Conservation (phyloP, 2,888 invertebrate genomes). For the Pasiphila rectangulata region DNA sequence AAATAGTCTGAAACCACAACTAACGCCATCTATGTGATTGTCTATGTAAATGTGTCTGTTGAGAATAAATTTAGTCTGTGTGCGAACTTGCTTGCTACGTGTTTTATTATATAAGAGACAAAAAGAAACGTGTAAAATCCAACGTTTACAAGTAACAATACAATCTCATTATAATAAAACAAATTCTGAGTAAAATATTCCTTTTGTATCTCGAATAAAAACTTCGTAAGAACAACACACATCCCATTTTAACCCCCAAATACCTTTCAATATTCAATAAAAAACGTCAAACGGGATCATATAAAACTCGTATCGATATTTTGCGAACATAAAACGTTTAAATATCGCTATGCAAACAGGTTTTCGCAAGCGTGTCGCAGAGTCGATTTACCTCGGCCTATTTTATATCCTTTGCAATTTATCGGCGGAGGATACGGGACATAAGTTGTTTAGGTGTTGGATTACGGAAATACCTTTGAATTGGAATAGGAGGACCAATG, state of each 20-base stretch:
- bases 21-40: too few relatives aligned
- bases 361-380: conserved; percentile 41
- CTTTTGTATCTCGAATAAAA: conserved; percentile 54
- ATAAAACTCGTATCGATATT: conserved; percentile 55
- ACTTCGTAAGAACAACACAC: conserved; percentile 61
- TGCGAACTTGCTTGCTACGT: too few relatives aligned
- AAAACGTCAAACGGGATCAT: conserved; percentile 64
- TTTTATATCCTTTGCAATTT: conserved; percentile 46
- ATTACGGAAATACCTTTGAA: conserved; percentile 7
- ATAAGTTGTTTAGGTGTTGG: conserved; percentile 17
- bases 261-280: conserved; percentile 75
- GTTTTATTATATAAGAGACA: too few relatives aligned
- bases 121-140: too few relatives aligned
- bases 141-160: too few relatives aligned
- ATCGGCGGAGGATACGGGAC: conserved; percentile 27
- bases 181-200: conserved; percentile 6
- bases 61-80: too few relatives aligned
- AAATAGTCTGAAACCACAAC: too few relatives aligned
- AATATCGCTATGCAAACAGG: conserved; percentile 59
- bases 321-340: conserved; percentile 47
- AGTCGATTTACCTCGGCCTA: conserved; percentile 44
- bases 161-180: too few relatives aligned
- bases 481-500: neutral
- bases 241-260: conserved; percentile 68
- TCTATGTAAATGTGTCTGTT: too few relatives aligned